Base-by-base conservation (phyloP, 2,113 vertebrate species). In the Sorex fumeus region DNA sequence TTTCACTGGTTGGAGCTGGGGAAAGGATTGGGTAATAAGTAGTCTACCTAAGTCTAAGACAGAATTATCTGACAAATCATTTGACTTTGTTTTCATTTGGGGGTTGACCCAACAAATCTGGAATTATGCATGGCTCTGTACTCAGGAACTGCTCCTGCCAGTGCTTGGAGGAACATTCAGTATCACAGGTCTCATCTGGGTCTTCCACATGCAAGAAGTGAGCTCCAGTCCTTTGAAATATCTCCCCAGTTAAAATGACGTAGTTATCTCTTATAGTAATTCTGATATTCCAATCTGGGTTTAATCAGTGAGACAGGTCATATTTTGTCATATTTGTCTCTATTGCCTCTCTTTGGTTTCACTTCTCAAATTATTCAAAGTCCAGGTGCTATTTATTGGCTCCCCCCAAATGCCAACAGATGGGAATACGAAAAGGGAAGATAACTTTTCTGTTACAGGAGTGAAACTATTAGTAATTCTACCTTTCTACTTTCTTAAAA, bases 311-410 rank as follows among this genome's bases (percentile, higher is more conserved):
- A 88, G 89, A 78, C 77, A 96, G 62, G 83, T 84, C 93, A 64
- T 94, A 91, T 91, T 94, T 88, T 88, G n/a, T n/a, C n/a, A n/a
- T n/a, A n/a, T n/a, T n/a, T n/a, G 60, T 25, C 32, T 96, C 93
- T 77, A 77, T 81, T 92, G 72, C 53, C 45, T 91, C 57, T 50
- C 45, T 62, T 93, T 77, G 84, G 72, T 62, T 94, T 92, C 81
- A 77, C 66, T 96, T 88, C 28, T 92, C 84, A 90, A 88, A 93
- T 93, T 90, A 87, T 66, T 90, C 71, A 92, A 93, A 95, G n/a
- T 72, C 60, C 30, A 92, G 76, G 21, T 77, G 11, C 6, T 79
- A 84, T 66, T 94, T 94, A 93, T 75, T 94, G 94, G 67, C 87
- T 96, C 45, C 91, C 47, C 84, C 93, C 60, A 66, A 86, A 96